Percentiles rank a stretch among this genome's conserved stretches.
Evolutionary conservation across 2,888 invertebrate species (phyloP).

Genomic region (Sceliomorpha sp.): DNA sequence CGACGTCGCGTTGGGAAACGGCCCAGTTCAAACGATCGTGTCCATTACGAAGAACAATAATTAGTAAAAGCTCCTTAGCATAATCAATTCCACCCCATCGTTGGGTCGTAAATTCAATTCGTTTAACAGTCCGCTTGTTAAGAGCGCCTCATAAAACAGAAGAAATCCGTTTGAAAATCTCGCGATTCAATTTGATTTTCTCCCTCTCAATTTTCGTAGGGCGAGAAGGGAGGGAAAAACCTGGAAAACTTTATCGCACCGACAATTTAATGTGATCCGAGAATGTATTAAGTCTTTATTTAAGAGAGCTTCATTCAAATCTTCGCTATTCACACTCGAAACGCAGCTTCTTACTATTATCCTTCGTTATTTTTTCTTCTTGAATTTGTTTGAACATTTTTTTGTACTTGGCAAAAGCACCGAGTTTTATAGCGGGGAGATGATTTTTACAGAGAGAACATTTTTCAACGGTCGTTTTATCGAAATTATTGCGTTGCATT

Average conservation of each 20-base stretch:
- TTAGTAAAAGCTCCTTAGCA: constrained; percentile 20
- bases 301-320: constrained; percentile 22
- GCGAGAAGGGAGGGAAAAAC: constrained; percentile 3
- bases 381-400: too few relatives aligned
- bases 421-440: too few relatives aligned
- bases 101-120: constrained; percentile 28
- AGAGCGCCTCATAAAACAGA: constrained; percentile 27
- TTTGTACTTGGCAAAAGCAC: too few relatives aligned
- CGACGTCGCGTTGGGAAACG: too few relatives aligned
- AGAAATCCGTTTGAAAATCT: constrained; percentile 37
- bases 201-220: constrained; percentile 15
- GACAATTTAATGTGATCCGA: constrained; percentile 30
- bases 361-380: too few relatives aligned
- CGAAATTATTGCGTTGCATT: too few relatives aligned
- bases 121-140: constrained; percentile 27
- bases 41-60: constrained; percentile 6
- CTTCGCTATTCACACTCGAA: too few relatives aligned
- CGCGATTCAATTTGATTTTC: constrained; percentile 32
- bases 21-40: too few relatives aligned
- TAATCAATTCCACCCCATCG: constrained; percentile 18
- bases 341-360: too few relatives aligned
- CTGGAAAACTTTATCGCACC: constrained; percentile 27
- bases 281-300: constrained; percentile 25
- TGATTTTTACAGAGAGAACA: too few relatives aligned
- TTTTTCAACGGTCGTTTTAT: too few relatives aligned